A percentile compares a stretch with the other conserved stretches of the same genome.
These are phyloP conservation scores for Tangara arthus DNA, from an alignment of 2,797 vertebrate genomes.

Conservation along the genomic window DNA sequence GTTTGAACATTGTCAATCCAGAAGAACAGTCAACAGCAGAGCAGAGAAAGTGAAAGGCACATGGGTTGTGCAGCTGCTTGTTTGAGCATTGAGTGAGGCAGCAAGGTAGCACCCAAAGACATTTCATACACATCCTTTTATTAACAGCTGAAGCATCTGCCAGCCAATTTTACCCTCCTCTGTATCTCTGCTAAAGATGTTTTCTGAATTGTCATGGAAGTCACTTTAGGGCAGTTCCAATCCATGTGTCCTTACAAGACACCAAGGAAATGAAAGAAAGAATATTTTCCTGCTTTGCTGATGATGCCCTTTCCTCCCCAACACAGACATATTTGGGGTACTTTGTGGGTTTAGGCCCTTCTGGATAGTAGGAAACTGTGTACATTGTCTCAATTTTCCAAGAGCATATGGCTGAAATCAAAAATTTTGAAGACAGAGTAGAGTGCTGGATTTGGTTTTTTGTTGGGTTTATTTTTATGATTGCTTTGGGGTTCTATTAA, in stretches of 20 bases:
- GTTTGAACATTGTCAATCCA: neutral
- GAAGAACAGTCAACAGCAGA: neutral
- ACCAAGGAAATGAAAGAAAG: neutral
- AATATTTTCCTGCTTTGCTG: neutral
- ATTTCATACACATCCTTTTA: neutral
- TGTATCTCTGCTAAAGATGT: neutral
- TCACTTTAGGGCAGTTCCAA: neutral
- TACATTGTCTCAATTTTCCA: neutral
- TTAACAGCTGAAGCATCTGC: neutral
- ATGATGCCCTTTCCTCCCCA: neutral
- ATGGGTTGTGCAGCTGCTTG: neutral
- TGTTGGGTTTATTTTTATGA: fast-evolving
- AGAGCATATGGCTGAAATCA: neutral
- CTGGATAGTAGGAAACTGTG: neutral
- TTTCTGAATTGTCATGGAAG: neutral
- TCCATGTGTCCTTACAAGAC: neutral
- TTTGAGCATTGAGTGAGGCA: neutral
- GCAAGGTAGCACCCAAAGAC: neutral
- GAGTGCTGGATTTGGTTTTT: neutral
- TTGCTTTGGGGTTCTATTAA: neutral
- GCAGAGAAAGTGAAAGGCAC: neutral
- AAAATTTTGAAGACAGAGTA: neutral
- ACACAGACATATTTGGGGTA: fast-evolving
- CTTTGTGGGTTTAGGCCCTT: neutral
- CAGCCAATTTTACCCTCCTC: neutral